A percentile compares a stretch with the other conserved stretches of the same genome.
These are phyloP conservation scores for Oligia latruncula DNA, from an alignment of 2,888 invertebrate genomes.

Conservation along the genomic window DNA sequence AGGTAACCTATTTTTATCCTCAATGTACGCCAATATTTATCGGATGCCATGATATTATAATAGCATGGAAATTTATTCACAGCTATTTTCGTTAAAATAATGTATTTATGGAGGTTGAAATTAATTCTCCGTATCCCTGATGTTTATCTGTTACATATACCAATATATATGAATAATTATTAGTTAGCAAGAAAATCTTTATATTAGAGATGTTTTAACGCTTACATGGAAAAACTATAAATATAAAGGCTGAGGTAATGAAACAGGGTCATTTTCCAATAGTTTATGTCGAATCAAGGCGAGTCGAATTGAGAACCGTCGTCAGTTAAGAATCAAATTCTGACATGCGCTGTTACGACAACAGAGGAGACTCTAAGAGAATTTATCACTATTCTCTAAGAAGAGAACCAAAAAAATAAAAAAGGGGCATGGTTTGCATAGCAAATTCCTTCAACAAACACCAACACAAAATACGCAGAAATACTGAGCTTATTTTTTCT, in stretches of 20 bases:
- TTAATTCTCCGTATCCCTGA: conserved; percentile 36
- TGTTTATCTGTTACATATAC: conserved; percentile 34
- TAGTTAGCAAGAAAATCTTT: conserved; percentile 42
- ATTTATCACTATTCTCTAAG: not conserved
- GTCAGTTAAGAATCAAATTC: not conserved
- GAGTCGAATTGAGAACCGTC: too few species aligned
- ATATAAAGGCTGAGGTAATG: not conserved
- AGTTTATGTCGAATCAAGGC: not conserved
- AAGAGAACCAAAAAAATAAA: too few species aligned
- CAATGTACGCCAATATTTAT: conserved; percentile 12
- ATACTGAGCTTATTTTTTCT: not conserved
- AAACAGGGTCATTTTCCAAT: not conserved
- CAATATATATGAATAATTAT: conserved; percentile 30
- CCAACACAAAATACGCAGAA: not conserved
- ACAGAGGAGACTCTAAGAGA: not conserved
- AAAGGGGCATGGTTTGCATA: not conserved
- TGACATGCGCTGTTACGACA: not conserved
- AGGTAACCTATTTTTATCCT: conserved; percentile 25
- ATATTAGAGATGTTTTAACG: conserved; percentile 25
- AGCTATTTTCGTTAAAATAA: conserved; percentile 23
- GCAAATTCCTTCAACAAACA: not conserved
- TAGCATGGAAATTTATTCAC: conserved; percentile 36
- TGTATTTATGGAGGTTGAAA: conserved; percentile 28
- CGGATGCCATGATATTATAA: not conserved
- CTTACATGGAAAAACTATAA: conserved; percentile 8